Percentiles rank a stretch among this genome's conserved stretches.
These are phyloP conservation scores for Platyscapa corneri DNA, from an alignment of 1,140 invertebrate species.

Conservation along the genomic window DNA sequence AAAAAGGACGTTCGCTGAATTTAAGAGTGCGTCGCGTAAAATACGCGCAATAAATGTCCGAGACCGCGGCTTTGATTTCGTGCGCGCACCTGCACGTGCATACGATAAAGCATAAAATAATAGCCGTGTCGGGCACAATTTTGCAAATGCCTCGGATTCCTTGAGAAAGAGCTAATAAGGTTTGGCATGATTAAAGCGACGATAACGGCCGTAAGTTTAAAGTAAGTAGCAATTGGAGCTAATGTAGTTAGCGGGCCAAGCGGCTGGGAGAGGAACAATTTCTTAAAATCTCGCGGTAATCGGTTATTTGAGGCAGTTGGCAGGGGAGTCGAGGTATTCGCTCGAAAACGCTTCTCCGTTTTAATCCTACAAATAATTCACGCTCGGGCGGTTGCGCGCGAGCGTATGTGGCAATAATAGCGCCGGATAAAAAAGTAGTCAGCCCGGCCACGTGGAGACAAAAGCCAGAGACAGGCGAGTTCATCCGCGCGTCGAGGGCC, in stretches of 20 bases:
- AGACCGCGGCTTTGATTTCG: too few relatives aligned
- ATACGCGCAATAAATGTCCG: background rate
- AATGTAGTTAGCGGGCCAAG: background rate
- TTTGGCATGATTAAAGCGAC: background rate
- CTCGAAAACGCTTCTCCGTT: constrained; percentile 1
- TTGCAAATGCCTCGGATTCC: too few relatives aligned
- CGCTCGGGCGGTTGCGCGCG: background rate
- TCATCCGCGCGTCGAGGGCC: background rate
- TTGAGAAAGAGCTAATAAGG: background rate
- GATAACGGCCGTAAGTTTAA: background rate
- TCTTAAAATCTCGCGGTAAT: background rate
- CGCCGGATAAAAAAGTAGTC: constrained; percentile 18
- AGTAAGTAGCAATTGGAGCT: background rate
- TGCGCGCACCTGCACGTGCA: background rate
- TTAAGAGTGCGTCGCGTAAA: background rate
- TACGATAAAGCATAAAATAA: background rate
- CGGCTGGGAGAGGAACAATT: background rate
- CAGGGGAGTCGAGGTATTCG: background rate
- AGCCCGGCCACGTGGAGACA: background rate
- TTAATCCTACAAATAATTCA: constrained; percentile 42
- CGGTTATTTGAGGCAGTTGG: background rate
- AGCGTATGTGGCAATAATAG: constrained; percentile 25
- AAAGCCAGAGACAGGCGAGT: background rate
- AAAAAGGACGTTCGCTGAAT: too few relatives aligned
- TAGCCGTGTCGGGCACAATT: too few relatives aligned